Evolutionary conservation across 2,113 vertebrate genomes (phyloP).

Genomic region (Dipodomys merriami): DNA sequence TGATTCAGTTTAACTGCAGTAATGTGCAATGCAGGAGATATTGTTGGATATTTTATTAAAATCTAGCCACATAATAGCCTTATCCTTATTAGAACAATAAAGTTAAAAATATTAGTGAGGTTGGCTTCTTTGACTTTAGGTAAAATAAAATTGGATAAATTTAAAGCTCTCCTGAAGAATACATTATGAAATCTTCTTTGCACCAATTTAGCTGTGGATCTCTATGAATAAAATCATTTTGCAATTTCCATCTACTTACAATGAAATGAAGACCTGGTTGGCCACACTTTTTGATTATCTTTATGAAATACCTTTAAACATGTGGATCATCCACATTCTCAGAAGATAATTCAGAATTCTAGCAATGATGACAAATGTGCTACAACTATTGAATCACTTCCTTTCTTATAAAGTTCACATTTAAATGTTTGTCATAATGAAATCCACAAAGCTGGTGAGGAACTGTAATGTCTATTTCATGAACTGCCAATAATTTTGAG

Average conservation of each 20-base stretch:
- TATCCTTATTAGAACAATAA: not conserved
- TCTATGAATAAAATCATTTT: not conserved
- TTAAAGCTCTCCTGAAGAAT: not conserved
- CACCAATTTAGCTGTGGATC: not conserved
- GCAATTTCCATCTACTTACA: not conserved
- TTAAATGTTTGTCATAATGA: not conserved
- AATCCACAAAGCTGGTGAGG: not conserved
- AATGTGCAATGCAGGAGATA: not conserved
- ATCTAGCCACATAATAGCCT: not conserved
- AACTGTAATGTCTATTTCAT: not conserved
- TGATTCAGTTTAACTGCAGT: not conserved
- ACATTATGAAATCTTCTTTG: not conserved
- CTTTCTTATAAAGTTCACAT: not conserved
- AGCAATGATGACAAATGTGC: not conserved
- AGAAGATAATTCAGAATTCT: constrained; percentile 10
- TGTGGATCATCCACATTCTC: not conserved
- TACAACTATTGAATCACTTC: not conserved
- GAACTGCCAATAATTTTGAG: not conserved
- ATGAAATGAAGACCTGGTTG: not conserved
- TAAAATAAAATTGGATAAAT: not conserved
- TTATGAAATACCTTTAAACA: not conserved
- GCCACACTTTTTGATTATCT: not conserved
- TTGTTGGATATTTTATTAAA: not conserved
- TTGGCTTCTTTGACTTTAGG: not conserved
- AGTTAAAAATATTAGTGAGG: not conserved